These are phyloP conservation scores for Cryptoblepharus egeriae DNA, from an alignment of 2,797 vertebrate genomes.

Conservation along the genomic window DNA sequence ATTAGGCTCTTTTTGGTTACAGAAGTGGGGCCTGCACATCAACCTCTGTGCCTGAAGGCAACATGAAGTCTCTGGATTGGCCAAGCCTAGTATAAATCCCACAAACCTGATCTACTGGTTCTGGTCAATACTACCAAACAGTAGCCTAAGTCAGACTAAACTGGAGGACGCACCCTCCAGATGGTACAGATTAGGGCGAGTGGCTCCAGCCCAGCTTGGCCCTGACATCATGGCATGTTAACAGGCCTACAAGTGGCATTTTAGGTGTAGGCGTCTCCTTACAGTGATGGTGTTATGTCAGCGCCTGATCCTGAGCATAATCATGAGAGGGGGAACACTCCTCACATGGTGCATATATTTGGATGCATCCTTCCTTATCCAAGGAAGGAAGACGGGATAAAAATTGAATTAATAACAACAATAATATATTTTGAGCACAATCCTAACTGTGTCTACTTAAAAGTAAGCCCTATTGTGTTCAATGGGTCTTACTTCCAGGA, in stretches of 20 bases:
- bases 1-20: not conserved
- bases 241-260: not conserved
- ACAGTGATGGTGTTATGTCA: not conserved
- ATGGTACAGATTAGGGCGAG: too few relatives aligned
- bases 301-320: too few relatives aligned
- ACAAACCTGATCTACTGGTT: not conserved
- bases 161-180: not conserved
- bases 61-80: not conserved
- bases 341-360: too few relatives aligned
- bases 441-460: too few relatives aligned
- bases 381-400: too few relatives aligned
- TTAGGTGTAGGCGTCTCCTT: not conserved
- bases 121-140: not conserved
- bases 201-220: too few relatives aligned
- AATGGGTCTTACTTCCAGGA: too few relatives aligned
- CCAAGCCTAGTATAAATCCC: not conserved
- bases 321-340: too few relatives aligned
- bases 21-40: not conserved
- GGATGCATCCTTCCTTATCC: too few relatives aligned
- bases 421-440: too few relatives aligned
- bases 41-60: not conserved
- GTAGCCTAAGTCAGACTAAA: not conserved
- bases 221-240: not conserved
- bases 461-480: too few relatives aligned
- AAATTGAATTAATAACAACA: too few relatives aligned